Percentiles rank a stretch among this genome's conserved stretches.
phyloP scores from a whole-genome alignment of 2,113 vertebrate species.

The Notarius quadriscutis region DNA sequence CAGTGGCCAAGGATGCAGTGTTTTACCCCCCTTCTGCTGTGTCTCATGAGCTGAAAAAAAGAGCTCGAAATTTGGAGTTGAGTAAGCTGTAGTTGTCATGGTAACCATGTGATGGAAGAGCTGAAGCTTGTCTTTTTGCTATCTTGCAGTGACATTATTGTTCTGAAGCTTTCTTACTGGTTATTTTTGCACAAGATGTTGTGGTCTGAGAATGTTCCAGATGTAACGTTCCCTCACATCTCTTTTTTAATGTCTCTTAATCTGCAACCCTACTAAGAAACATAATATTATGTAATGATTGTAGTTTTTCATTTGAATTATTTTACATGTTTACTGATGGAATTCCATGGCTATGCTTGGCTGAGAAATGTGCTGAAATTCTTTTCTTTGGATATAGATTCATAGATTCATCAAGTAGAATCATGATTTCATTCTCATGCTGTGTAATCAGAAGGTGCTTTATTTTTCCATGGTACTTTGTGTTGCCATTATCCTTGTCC shows the following conservation, averaged over 20 bases:
- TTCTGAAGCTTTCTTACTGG: constrained; percentile 44
- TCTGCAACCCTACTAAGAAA: background rate
- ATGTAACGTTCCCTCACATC: constrained; percentile 2
- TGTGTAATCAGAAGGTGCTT: background rate
- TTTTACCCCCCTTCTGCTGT: background rate
- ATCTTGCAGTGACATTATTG: constrained; percentile 53
- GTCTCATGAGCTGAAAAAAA: constrained; percentile 23
- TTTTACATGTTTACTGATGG: background rate
- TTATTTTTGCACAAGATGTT: background rate
- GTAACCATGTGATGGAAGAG: constrained; percentile 56
- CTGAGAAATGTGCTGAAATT: background rate
- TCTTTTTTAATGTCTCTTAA: background rate
- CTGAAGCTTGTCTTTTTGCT: constrained; percentile 28
- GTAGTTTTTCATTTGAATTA: background rate
- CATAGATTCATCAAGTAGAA: background rate
- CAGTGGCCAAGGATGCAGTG: background rate
- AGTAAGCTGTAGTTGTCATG: constrained; percentile 60
- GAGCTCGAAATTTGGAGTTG: constrained; percentile 12
- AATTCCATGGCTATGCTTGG: background rate
- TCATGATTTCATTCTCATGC: background rate
- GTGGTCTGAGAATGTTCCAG: background rate
- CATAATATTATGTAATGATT: background rate
- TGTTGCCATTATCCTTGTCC: background rate
- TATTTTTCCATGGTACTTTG: background rate
- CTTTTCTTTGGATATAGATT: background rate